Percentiles rank a stretch among this genome's conserved stretches.
Evolutionary conservation across 2,797 vertebrate species (phyloP).

Genomic region (Harpagifer antarcticus): DNA sequence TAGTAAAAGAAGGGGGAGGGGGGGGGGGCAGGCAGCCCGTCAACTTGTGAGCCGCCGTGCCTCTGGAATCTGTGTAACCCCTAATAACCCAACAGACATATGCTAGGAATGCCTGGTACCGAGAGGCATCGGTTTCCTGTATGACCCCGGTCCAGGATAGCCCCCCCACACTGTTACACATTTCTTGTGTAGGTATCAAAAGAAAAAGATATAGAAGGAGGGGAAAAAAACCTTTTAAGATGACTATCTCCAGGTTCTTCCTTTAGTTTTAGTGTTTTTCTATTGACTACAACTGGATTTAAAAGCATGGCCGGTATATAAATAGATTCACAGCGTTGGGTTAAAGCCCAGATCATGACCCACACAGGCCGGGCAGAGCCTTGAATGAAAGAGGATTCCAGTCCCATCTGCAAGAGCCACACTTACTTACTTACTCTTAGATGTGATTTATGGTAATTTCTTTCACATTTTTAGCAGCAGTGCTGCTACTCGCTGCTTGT

Average conservation of each 20-base stretch:
- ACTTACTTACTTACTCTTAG: conserved; percentile 31
- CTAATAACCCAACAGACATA: conserved; percentile 75
- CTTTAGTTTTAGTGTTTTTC: conserved; percentile 21
- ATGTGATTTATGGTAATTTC: conserved; percentile 71
- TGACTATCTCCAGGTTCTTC: conserved; percentile 10
- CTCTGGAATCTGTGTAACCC: conserved; percentile 61
- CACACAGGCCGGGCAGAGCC: conserved; percentile 30
- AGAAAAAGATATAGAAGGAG: conserved; percentile 29
- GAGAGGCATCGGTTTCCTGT: conserved; percentile 76
- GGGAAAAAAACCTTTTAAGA: conserved; percentile 22
- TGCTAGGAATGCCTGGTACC: conserved; percentile 75
- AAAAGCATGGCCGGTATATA: conserved; percentile 50
- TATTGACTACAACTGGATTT: conserved; percentile 57
- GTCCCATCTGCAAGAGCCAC: conserved; percentile 57
- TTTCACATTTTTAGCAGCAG: conserved; percentile 58
- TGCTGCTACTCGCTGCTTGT: conserved; percentile 27
- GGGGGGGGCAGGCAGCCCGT: conserved; percentile 15
- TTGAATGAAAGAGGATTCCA: conserved; percentile 65
- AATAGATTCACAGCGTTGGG: conserved; percentile 66
- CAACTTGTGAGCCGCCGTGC: conserved; percentile 35
- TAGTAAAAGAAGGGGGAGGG: background rate
- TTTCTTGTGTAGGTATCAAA: conserved; percentile 56
- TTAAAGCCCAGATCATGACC: conserved; percentile 68
- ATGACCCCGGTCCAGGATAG: conserved; percentile 72
- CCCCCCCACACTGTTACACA: conserved; percentile 43